These are phyloP conservation scores for Athalia rosae DNA, from an alignment of 2,888 invertebrate genomes.

Conservation along the genomic window DNA sequence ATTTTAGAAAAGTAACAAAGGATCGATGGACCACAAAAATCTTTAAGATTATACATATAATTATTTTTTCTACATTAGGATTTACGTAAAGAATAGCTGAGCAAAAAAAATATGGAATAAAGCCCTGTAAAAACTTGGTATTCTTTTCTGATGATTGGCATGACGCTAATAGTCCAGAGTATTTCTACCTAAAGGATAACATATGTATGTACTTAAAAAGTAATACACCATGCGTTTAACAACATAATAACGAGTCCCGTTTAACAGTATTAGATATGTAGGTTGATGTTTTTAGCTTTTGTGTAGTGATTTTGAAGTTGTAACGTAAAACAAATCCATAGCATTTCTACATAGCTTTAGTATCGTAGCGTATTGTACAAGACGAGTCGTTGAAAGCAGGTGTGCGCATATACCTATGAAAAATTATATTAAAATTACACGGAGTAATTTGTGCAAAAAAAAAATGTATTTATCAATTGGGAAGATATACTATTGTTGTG, in stretches of 20 bases:
- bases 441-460: neutral
- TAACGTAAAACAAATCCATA: conserved; percentile 32
- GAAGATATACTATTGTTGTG: conserved; percentile 11
- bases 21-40: conserved; percentile 64
- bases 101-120: conserved; percentile 25
- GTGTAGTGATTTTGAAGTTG: conserved; percentile 33
- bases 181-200: too few relatives aligned
- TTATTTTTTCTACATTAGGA: conserved; percentile 68
- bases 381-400: conserved; percentile 37
- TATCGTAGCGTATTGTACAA: conserved; percentile 36
- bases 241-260: conserved; percentile 25
- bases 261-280: conserved; percentile 36
- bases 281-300: conserved; percentile 41
- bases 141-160: conserved; percentile 6
- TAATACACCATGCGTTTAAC: conserved; percentile 4
- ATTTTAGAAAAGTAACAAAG: conserved; percentile 50
- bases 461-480: conserved; percentile 15
- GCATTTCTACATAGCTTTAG: conserved; percentile 44
- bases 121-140: conserved; percentile 31
- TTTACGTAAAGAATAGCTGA: conserved; percentile 49
- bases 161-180: too few relatives aligned
- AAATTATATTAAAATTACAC: neutral
- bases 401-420: neutral
- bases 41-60: conserved; percentile 57
- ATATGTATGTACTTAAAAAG: neutral